Conservation (phyloP, 2,888 invertebrate species). For the Vesta saturnalis region DNA sequence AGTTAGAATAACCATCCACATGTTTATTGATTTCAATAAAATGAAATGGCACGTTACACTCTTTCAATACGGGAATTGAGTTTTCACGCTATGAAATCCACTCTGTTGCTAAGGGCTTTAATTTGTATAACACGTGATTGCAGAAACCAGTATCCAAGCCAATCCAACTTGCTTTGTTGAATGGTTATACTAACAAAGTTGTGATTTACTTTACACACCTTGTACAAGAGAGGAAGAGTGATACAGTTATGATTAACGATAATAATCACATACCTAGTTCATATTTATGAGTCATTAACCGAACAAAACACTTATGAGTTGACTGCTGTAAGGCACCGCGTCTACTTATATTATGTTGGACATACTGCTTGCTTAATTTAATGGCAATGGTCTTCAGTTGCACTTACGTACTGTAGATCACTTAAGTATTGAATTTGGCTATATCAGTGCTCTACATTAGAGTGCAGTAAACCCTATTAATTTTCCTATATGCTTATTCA, state of each 20-base stretch:
- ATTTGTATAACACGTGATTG: constrained; percentile 35
- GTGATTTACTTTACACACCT: constrained; percentile 41
- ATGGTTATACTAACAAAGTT: constrained; percentile 34
- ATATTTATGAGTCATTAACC: constrained; percentile 25
- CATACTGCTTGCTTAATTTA: constrained; percentile 20
- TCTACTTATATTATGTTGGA: constrained; percentile 19
- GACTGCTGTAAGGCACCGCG: constrained; percentile 16
- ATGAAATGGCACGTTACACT: no score
- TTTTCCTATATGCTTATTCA: no score
- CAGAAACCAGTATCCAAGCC: constrained; percentile 46
- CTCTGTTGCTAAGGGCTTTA: constrained; percentile 44
- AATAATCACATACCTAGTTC: constrained; percentile 29
- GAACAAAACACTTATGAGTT: no score
- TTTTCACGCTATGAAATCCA: constrained; percentile 20
- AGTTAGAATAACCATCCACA: no score
- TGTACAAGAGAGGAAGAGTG: constrained; percentile 33
- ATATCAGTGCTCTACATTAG: no score
- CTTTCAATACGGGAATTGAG: constrained; percentile 18
- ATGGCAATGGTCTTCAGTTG: constrained; percentile 10
- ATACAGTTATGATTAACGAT: constrained; percentile 34
- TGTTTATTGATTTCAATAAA: no score
- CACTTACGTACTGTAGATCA: not conserved
- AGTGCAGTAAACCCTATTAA: no score
- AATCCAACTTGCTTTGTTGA: constrained; percentile 41
- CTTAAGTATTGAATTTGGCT: not conserved